These are phyloP conservation scores for Oophaga sylvatica DNA, from an alignment of 2,797 vertebrate genomes.

Conservation along the genomic window DNA sequence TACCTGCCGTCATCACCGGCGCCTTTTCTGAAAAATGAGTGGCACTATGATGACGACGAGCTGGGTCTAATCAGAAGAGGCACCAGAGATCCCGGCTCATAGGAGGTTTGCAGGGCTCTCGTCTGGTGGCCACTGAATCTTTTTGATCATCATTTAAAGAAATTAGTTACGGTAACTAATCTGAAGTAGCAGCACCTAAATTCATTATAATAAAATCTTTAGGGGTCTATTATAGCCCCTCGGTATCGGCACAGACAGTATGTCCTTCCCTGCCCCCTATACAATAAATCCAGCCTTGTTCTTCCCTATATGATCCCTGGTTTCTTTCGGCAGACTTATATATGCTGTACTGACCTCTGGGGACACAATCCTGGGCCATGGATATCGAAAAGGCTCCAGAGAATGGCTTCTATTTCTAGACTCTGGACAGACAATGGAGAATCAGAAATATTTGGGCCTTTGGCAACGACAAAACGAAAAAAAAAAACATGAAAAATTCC, in stretches of 20 bases:
- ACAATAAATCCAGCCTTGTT: not conserved
- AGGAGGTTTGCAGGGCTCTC: too few species aligned
- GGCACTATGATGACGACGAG: too few species aligned
- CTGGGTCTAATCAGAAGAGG: too few species aligned
- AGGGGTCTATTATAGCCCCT: not conserved
- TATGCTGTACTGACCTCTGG: not conserved
- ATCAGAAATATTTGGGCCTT: constrained; percentile 2
- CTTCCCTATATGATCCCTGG: not conserved
- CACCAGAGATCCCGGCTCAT: too few species aligned
- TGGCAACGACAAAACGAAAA: not conserved
- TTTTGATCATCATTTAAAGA: too few species aligned
- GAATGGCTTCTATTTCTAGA: constrained; percentile 6
- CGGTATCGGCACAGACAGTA: not conserved
- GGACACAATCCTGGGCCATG: not conserved
- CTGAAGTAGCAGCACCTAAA: not conserved
- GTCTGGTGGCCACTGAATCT: too few species aligned
- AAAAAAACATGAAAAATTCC: not conserved
- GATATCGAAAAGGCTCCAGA: not conserved
- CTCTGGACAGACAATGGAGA: not conserved
- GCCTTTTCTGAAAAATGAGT: too few species aligned
- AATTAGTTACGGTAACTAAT: too few species aligned
- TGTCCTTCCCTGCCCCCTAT: not conserved
- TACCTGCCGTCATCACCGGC: too few species aligned
- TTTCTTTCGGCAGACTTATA: too few species aligned
- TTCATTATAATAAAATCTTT: not conserved